Evolutionary conservation across 1,140 invertebrate genomes (phyloP).

Genomic region (Pogonus chalceus): DNA sequence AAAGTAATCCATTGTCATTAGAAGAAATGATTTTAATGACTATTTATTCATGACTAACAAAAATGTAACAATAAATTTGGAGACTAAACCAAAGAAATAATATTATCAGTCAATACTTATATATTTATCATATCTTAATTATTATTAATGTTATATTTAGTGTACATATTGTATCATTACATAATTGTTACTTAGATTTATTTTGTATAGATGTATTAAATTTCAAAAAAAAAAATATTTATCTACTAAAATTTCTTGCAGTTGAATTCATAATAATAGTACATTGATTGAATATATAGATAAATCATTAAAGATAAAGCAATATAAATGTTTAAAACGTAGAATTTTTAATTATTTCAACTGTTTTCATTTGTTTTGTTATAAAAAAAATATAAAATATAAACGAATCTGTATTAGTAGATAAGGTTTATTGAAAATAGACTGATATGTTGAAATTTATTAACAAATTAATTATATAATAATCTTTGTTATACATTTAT

Average conservation of each 20-base stretch:
- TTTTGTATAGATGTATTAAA: too few relatives aligned
- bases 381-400: too few relatives aligned
- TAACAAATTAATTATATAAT: slow-evolving; percentile 2
- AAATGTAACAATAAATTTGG: slow-evolving; percentile 6
- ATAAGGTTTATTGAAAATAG: slow-evolving; percentile 2
- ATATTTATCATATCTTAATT: background rate
- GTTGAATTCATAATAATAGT: too few relatives aligned
- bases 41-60: slow-evolving; percentile 49
- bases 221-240: too few relatives aligned
- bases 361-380: too few relatives aligned
- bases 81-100: slow-evolving; percentile 5
- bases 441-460: background rate
- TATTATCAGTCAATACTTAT: background rate
- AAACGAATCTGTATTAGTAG: background rate
- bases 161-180: background rate
- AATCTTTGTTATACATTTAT: slow-evolving; percentile 6
- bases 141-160: too few relatives aligned
- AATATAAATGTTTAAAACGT: too few relatives aligned
- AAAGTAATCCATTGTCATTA: slow-evolving; percentile 58
- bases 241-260: too few relatives aligned
- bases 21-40: slow-evolving; percentile 69
- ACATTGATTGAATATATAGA: too few relatives aligned
- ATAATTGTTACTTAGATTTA: too few relatives aligned
- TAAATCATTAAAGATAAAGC: too few relatives aligned
- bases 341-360: too few relatives aligned